Percentiles rank a stretch among this genome's conserved stretches.
Conservation (phyloP, 2,113 vertebrate species). For the Syngnathoides biaculeatus region DNA sequence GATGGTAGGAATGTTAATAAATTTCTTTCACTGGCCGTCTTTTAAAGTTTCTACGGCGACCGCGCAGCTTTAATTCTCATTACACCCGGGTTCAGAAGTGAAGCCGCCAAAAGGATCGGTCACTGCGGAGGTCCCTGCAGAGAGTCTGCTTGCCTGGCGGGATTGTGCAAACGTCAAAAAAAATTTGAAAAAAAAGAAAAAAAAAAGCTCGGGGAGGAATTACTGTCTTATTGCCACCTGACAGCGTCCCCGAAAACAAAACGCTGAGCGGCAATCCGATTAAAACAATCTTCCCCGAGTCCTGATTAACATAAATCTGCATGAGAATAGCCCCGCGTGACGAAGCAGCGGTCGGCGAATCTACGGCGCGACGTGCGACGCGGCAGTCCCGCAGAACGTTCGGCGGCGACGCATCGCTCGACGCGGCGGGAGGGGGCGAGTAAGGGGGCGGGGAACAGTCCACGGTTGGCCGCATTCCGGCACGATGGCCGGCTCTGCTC, state of each 20-base stretch:
- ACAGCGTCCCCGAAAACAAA: slow-evolving; percentile 62
- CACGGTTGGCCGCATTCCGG: slow-evolving; percentile 30
- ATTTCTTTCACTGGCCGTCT: background rate
- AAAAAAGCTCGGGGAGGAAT: slow-evolving; percentile 54
- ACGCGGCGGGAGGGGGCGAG: slow-evolving; percentile 27
- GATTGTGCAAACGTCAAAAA: slow-evolving; percentile 67
- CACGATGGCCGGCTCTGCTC: slow-evolving; percentile 47
- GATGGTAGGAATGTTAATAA: slow-evolving; percentile 4
- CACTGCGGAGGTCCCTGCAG: slow-evolving; percentile 47
- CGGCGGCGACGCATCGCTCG: slow-evolving; percentile 43
- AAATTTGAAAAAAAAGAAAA: no score
- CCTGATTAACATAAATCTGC: slow-evolving; percentile 73
- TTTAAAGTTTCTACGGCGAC: slow-evolving; percentile 7
- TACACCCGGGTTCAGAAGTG: slow-evolving; percentile 66
- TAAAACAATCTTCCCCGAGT: slow-evolving; percentile 73
- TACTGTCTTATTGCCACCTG: slow-evolving; percentile 66
- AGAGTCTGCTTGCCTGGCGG: slow-evolving; percentile 53
- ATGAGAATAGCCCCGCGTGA: slow-evolving; percentile 69
- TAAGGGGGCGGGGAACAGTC: background rate
- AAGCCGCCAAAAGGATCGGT: slow-evolving; percentile 51
- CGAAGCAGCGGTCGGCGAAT: slow-evolving; percentile 69
- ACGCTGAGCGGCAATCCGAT: slow-evolving; percentile 70
- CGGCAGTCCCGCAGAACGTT: slow-evolving; percentile 51
- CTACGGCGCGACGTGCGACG: slow-evolving; percentile 49
- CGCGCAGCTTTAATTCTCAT: slow-evolving; percentile 43